phyloP scores from a whole-genome alignment of 2,888 invertebrate genomes.

The Hirtodrosophila histrioides region DNA sequence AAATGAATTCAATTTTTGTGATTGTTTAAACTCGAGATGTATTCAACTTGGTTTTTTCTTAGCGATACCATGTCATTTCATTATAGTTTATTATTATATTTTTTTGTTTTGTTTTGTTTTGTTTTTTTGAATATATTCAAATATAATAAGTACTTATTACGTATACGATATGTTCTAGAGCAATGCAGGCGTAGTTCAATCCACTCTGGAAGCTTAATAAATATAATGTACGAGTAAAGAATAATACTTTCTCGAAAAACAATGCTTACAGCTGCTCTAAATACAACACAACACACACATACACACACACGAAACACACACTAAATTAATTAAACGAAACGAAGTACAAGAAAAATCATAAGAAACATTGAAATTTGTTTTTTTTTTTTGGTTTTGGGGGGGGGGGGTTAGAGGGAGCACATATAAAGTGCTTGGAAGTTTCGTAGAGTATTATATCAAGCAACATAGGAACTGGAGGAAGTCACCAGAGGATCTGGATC shows the following conservation, averaged over 20 bases:
- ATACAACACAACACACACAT: constrained; percentile 26
- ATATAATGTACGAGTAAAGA: constrained; percentile 39
- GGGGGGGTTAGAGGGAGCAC: background rate
- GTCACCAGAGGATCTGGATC: background rate
- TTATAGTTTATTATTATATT: background rate
- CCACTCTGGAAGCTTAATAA: constrained; percentile 65
- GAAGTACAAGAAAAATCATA: constrained; percentile 12
- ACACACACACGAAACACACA: constrained; percentile 8
- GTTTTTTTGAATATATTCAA: constrained; percentile 6
- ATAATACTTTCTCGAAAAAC: constrained; percentile 32
- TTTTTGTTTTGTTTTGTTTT: background rate
- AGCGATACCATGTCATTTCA: constrained; percentile 6
- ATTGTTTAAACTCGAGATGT: background rate
- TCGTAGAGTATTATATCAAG: constrained; percentile 1
- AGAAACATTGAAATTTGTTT: constrained; percentile 1
- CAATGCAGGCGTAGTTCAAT: constrained; percentile 81
- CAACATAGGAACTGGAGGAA: constrained; percentile 7
- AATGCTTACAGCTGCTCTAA: constrained; percentile 36
- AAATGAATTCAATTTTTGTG: constrained; percentile 8
- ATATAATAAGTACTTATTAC: constrained; percentile 36
- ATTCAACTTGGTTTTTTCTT: no score
- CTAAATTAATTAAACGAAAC: constrained; percentile 22
- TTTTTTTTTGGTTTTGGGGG: background rate
- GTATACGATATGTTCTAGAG: constrained; percentile 61
- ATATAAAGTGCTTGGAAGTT: constrained; percentile 5